phyloP scores from a whole-genome alignment of 2,797 vertebrate species.

The Typhlichthys eigenmanni region DNA sequence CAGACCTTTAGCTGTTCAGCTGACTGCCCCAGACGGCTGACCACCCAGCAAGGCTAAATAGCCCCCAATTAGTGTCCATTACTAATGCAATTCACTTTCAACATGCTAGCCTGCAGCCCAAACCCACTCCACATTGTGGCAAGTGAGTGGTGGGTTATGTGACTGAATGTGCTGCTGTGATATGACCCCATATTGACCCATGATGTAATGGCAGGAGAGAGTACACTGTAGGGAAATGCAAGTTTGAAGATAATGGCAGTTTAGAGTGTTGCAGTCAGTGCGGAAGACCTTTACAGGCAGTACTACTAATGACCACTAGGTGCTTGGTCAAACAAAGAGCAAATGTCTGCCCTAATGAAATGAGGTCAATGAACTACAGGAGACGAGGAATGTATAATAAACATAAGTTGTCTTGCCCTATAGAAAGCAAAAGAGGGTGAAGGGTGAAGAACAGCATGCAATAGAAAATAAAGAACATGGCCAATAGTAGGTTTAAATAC shows the following conservation, averaged over 20 bases:
- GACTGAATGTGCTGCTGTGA: conserved; percentile 18
- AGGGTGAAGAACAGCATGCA: too few relatives aligned
- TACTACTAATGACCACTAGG: too few relatives aligned
- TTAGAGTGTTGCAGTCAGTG: not conserved
- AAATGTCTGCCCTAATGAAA: too few relatives aligned
- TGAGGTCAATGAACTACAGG: too few relatives aligned
- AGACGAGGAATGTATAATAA: too few relatives aligned
- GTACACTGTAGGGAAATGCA: not conserved
- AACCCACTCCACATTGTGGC: conserved; percentile 33
- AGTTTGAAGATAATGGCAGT: conserved; percentile 13
- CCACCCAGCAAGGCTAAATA: conserved; percentile 65
- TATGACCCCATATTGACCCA: conserved; percentile 22
- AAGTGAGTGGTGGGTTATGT: conserved; percentile 31
- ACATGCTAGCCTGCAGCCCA: conserved; percentile 42
- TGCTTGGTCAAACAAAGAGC: too few relatives aligned
- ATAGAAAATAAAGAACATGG: too few relatives aligned
- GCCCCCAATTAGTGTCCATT: conserved; percentile 46
- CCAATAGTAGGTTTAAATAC: too few relatives aligned
- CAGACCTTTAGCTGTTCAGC: conserved; percentile 40
- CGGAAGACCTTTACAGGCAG: too few relatives aligned
- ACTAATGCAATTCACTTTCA: conserved; percentile 69
- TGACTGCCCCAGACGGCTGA: conserved; percentile 58
- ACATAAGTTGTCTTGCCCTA: too few relatives aligned
- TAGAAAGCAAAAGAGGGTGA: too few relatives aligned
- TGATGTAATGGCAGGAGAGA: conserved; percentile 10